Conservation (phyloP, 2,113 vertebrate species). For the Chloropsis hardwickii region DNA sequence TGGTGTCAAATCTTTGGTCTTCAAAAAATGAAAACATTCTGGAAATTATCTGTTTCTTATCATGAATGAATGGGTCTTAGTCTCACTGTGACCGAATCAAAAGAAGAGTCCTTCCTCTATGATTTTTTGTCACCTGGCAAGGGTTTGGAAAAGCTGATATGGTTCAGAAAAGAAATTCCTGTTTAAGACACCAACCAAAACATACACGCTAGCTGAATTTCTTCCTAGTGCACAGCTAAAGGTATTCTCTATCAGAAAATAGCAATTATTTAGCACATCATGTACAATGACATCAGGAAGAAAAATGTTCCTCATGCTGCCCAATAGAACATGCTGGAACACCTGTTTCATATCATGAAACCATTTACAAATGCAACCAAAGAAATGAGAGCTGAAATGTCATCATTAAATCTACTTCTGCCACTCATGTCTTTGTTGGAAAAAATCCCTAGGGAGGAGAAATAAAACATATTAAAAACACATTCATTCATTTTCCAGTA, state of each 20-base stretch:
- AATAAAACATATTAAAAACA: background rate
- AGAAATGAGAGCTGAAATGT: background rate
- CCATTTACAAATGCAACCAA: slow-evolving; percentile 19
- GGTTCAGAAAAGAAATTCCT: background rate
- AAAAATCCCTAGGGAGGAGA: background rate
- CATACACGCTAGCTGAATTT: background rate
- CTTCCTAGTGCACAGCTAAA: background rate
- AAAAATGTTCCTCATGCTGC: background rate
- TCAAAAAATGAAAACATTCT: background rate
- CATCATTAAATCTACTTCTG: slow-evolving; percentile 23
- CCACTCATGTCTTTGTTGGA: background rate
- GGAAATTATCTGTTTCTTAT: background rate
- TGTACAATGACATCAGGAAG: background rate
- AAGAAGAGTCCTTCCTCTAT: background rate
- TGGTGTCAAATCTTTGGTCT: background rate
- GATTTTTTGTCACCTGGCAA: background rate
- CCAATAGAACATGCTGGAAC: slow-evolving; percentile 21
- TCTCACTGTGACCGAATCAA: background rate
- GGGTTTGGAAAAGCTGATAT: background rate
- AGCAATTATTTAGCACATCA: background rate
- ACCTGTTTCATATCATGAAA: slow-evolving; percentile 45
- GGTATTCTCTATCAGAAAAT: background rate
- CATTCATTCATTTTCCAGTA: background rate
- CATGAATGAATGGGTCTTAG: background rate
- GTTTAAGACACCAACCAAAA: background rate